Evolutionary conservation across 1,140 invertebrate species (phyloP).

Genomic region (Pseudomyrmex dendroicus): DNA sequence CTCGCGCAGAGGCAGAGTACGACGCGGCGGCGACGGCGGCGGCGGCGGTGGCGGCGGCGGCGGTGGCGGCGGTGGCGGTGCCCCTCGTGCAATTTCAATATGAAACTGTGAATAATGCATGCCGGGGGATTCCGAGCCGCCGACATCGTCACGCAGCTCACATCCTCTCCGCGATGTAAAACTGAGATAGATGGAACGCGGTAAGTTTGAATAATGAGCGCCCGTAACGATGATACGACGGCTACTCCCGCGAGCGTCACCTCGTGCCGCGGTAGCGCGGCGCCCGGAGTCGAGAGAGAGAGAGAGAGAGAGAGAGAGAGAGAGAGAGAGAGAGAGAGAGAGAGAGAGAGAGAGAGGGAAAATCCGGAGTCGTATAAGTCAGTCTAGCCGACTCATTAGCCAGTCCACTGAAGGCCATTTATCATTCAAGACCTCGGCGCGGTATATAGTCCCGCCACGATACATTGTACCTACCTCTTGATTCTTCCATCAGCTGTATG

Average conservation of each 20-base stretch:
- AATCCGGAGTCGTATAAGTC: constrained; percentile 66
- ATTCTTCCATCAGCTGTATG: constrained; percentile 16
- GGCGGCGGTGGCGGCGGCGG: constrained; percentile 39
- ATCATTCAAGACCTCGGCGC: constrained; percentile 62
- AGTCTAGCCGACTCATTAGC: constrained; percentile 73
- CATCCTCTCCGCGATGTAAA: constrained; percentile 79
- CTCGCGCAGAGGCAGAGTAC: constrained; percentile 58
- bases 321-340: no score
- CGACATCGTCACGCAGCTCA: constrained; percentile 80
- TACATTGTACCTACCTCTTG: constrained; percentile 54
- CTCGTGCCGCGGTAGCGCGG: constrained; percentile 23
- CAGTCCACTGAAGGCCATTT: constrained; percentile 67
- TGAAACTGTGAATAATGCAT: constrained; percentile 82
- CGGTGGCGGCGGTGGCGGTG: constrained; percentile 59
- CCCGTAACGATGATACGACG: constrained; percentile 76
- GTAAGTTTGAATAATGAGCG: constrained; percentile 82
- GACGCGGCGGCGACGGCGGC: background rate
- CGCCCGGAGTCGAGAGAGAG: background rate
- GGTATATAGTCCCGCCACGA: constrained; percentile 35
- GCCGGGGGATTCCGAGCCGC: constrained; percentile 72
- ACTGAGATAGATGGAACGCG: constrained; percentile 81
- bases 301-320: background rate
- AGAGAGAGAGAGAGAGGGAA: constrained; percentile 6
- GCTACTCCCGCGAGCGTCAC: constrained; percentile 67
- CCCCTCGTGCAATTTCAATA: constrained; percentile 80